Evolutionary conservation across 2,797 vertebrate species (phyloP).

Genomic region (Sebastes vulpes): DNA sequence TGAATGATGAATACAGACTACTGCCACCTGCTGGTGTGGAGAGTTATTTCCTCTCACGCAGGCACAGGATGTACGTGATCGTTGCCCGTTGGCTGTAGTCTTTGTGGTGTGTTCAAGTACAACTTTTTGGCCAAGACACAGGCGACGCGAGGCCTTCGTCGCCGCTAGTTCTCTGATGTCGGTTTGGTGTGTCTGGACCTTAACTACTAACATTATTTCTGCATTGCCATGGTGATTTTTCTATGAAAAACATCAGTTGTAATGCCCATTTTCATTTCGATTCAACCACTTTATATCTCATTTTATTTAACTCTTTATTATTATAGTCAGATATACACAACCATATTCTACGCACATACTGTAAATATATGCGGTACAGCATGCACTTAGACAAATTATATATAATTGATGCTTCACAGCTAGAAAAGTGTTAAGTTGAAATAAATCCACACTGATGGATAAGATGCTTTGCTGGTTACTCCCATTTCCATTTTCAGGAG

Average conservation of each 20-base stretch:
- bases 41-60: too few relatives aligned
- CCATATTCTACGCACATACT: not conserved
- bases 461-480: not conserved
- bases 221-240: not conserved
- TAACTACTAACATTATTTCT: not conserved
- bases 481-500: constrained; percentile 13
- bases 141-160: not conserved
- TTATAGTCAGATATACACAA: not conserved
- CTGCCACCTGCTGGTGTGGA: too few relatives aligned
- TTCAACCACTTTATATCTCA: not conserved
- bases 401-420: constrained; percentile 25
- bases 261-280: not conserved
- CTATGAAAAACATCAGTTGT: not conserved
- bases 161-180: not conserved
- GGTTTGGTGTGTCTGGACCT: not conserved
- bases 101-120: not conserved
- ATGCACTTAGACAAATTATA: constrained; percentile 4
- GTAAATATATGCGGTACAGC: not conserved
- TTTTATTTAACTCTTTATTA: not conserved
- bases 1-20: too few relatives aligned
- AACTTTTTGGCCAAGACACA: not conserved
- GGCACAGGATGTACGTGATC: too few relatives aligned
- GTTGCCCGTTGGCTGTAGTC: too few relatives aligned
- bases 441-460: constrained; percentile 18
- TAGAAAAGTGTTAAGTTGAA: not conserved